Evolutionary conservation across 2,888 invertebrate genomes (phyloP).

Genomic region (Chalcosyrphus nemorum): DNA sequence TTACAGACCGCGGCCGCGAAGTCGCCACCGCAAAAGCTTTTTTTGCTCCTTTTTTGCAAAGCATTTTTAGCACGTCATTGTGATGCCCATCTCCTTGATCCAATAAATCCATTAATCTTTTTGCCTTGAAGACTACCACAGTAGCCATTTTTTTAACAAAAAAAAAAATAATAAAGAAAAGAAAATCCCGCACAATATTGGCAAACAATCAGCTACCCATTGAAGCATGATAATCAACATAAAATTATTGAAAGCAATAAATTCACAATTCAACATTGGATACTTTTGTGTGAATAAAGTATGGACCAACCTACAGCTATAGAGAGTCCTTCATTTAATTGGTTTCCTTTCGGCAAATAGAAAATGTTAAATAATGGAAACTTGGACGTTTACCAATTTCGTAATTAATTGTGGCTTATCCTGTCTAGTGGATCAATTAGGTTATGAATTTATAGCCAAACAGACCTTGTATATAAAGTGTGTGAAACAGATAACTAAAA

Average conservation of each 20-base stretch:
- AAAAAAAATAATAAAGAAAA: neutral
- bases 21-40: neutral
- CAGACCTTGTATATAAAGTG: too few species aligned
- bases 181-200: neutral
- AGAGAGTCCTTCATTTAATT: neutral
- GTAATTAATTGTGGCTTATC: neutral
- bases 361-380: neutral
- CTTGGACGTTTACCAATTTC: neutral
- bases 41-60: neutral
- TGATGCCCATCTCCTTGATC: neutral
- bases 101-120: slow-evolving; percentile 17
- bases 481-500: too few species aligned
- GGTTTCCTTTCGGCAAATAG: neutral
- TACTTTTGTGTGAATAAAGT: too few species aligned
- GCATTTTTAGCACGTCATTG: neutral
- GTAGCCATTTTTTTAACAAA: neutral
- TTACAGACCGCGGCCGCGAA: neutral
- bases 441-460: neutral
- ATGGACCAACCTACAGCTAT: too few species aligned
- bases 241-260: neutral
- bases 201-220: neutral
- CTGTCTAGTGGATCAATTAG: neutral
- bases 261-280: neutral
- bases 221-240: neutral
- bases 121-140: neutral